Conservation (phyloP, 1,140 invertebrate species). For the Chrysopa pallens region DNA sequence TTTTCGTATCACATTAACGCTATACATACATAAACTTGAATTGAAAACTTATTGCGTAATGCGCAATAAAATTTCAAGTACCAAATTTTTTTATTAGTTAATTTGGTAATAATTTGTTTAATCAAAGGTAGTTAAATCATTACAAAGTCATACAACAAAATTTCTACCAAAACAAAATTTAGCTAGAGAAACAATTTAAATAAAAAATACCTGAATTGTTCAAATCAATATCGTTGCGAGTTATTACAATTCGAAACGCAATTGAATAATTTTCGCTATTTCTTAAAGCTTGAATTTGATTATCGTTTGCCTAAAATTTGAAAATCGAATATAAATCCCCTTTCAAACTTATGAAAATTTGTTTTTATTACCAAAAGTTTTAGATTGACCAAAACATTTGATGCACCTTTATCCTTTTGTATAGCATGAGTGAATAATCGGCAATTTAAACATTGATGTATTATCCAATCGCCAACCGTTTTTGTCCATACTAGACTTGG, state of each 20-base stretch:
- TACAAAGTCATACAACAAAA: conserved; percentile 6
- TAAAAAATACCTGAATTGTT: conserved; percentile 2
- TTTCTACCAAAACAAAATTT: conserved; percentile 7
- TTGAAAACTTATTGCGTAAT: no score
- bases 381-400: conserved; percentile 1
- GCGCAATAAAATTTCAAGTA: no score
- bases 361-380: neutral
- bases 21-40: no score
- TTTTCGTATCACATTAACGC: no score
- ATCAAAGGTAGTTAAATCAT: neutral
- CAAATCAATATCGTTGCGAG: conserved; percentile 3
- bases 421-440: no score
- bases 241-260: conserved; percentile 13
- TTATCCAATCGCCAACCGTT: conserved; percentile 26
- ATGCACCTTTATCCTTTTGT: conserved; percentile 1
- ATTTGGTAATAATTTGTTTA: no score
- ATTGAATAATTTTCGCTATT: conserved; percentile 11
- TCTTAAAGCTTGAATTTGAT: conserved; percentile 9
- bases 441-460: conserved; percentile 28
- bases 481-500: conserved; percentile 23
- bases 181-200: conserved; percentile 11
- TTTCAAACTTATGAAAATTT: neutral
- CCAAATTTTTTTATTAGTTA: no score
- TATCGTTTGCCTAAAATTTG: neutral
- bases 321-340: neutral